Evolutionary conservation across 2,888 invertebrate species (phyloP).

Genomic region (Drosophila subsilvestris): DNA sequence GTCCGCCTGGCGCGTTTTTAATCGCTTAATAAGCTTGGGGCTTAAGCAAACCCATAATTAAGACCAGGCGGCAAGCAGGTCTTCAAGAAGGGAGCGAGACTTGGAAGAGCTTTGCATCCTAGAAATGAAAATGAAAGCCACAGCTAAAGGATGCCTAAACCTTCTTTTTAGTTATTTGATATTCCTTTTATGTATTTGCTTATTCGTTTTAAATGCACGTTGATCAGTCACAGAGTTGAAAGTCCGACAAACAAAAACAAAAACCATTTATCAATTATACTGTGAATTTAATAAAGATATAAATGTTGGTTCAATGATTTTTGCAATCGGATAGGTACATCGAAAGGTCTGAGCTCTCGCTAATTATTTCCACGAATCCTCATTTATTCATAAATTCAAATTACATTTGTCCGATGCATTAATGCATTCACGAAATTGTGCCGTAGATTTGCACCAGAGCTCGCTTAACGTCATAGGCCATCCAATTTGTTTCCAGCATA

Average conservation of each 20-base stretch:
- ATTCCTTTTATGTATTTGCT: too few relatives aligned
- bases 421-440: background rate
- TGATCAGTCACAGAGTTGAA: too few relatives aligned
- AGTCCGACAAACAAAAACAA: too few relatives aligned
- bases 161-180: too few relatives aligned
- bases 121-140: background rate
- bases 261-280: too few relatives aligned
- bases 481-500: constrained; percentile 3
- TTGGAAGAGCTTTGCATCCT: constrained; percentile 5
- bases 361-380: too few relatives aligned
- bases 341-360: background rate
- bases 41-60: constrained; percentile 60
- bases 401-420: background rate
- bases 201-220: too few relatives aligned
- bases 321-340: background rate
- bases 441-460: too few relatives aligned
- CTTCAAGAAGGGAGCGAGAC: background rate
- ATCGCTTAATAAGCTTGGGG: constrained; percentile 72
- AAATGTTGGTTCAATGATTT: background rate
- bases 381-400: background rate
- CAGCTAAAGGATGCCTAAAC: background rate
- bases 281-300: too few relatives aligned
- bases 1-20: constrained; percentile 55
- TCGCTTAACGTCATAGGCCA: background rate
- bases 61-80: constrained; percentile 46